Evolutionary conservation across 2,888 invertebrate genomes (phyloP), one percentile per base, ranked within the genome.

Genomic region (Ctenicera cuprea): DNA sequence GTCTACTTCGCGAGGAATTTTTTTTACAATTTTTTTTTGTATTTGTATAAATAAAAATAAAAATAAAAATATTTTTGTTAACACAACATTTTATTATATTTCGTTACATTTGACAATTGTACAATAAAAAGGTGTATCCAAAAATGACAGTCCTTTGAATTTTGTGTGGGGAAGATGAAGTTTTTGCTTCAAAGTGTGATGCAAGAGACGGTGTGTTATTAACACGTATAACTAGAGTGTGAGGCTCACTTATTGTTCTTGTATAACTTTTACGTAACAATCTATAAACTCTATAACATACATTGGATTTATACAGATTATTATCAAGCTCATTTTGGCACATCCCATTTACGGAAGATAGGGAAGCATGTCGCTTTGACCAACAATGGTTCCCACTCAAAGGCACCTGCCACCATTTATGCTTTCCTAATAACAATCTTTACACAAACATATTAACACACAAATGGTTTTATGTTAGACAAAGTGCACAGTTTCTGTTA

Each of bases 231-330:
- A 79, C 80, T 81, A 82, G 77, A 79, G 79, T 80, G 82, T 82
- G 81, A 80, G 80, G 81, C 77, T 80, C 83, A 82, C 79, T 79
- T 71, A 76, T 73, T 76, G 78, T 80, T 73, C 81, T 71, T 71
- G 77, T 74, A 78, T 82, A 84, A 82, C 82, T 83, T n/a, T 84
- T 82, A 82, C 81, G 83, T 86, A 86, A 86, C 86, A 86, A 83
- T 86, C 86, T 86, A 86, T 86, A 86, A 86, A 86, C 85, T 86
- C 85, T 86, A 85, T 86, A 85, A 85, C 85, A 84, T 84, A 83
- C 84, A 85, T 82, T 81, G 80, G 79, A 79, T 80, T 77, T 83
- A 78, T 79, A 80, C 79, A 79, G 77, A 76, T 77, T 79, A 76
- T 76, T 80, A 80, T 78, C 78, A 80, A 81, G 80, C 80, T 81